Conservation (phyloP, 2,113 vertebrate species). For the Castor canadensis region DNA sequence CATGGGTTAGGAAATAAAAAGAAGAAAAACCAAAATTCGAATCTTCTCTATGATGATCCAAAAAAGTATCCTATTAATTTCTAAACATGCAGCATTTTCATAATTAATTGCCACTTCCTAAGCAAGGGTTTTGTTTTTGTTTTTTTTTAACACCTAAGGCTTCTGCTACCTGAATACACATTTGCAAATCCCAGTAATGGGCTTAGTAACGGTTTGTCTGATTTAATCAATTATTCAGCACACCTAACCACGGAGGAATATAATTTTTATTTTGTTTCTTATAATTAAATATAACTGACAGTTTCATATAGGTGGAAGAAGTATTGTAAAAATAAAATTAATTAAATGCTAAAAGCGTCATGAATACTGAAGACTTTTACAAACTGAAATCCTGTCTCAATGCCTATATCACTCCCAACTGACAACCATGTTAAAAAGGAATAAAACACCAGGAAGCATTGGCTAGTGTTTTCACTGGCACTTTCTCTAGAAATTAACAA, state of each 20-base stretch:
- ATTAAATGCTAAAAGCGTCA: background rate
- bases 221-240: slow-evolving; percentile 17
- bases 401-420: background rate
- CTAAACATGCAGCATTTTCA: background rate
- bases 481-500: slow-evolving; percentile 6
- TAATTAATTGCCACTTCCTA: background rate
- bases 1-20: background rate
- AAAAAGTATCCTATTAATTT: background rate
- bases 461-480: background rate
- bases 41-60: background rate
- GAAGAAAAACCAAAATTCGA: background rate
- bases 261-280: background rate
- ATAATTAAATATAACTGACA: background rate
- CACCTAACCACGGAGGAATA: background rate
- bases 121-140: background rate
- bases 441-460: background rate
- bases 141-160: background rate
- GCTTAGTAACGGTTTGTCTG: background rate
- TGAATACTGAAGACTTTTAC: background rate
- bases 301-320: background rate
- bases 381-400: background rate
- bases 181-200: background rate
- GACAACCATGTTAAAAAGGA: background rate
- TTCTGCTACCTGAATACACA: background rate
- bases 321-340: background rate